Conservation (phyloP, 2,113 vertebrate species). For the Perca schrenkii region DNA sequence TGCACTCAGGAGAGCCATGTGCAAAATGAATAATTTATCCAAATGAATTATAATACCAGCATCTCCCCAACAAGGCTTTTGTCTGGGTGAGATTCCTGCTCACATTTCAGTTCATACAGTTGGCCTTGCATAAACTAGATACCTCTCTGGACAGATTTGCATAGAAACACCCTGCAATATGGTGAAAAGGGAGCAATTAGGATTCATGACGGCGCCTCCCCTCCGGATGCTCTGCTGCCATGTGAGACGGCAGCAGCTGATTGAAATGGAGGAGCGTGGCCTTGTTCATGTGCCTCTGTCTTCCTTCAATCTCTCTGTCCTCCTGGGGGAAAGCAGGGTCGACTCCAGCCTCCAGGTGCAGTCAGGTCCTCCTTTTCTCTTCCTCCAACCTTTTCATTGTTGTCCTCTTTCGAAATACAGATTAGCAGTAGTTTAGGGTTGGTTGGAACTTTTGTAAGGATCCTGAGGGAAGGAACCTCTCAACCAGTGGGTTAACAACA, state of each 20-base stretch:
- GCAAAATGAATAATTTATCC: slow-evolving; percentile 82
- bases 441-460: slow-evolving; percentile 50
- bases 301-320: slow-evolving; percentile 49
- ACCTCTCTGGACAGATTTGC: slow-evolving; percentile 80
- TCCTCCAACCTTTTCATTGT: slow-evolving; percentile 54
- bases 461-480: slow-evolving; percentile 57
- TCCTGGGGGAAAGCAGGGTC: slow-evolving; percentile 27
- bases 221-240: slow-evolving; percentile 75
- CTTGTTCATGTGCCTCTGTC: slow-evolving; percentile 69
- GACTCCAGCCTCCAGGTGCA: slow-evolving; percentile 52
- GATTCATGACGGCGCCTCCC: slow-evolving; percentile 78
- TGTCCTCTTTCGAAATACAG: slow-evolving; percentile 27
- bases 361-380: slow-evolving; percentile 13
- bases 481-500: slow-evolving; percentile 71
- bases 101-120: slow-evolving; percentile 71
- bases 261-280: slow-evolving; percentile 81
- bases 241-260: slow-evolving; percentile 79
- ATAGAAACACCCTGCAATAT: slow-evolving; percentile 79
- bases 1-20: slow-evolving; percentile 71
- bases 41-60: slow-evolving; percentile 74
- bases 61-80: slow-evolving; percentile 70
- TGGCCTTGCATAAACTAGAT: slow-evolving; percentile 74
- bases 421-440: slow-evolving; percentile 45
- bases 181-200: slow-evolving; percentile 81
- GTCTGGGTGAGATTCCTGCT: slow-evolving; percentile 69